Percentiles rank a stretch among this genome's conserved stretches.
These are phyloP conservation scores for Poecilia wingei DNA, from an alignment of 2,797 vertebrate genomes.

Conservation along the genomic window DNA sequence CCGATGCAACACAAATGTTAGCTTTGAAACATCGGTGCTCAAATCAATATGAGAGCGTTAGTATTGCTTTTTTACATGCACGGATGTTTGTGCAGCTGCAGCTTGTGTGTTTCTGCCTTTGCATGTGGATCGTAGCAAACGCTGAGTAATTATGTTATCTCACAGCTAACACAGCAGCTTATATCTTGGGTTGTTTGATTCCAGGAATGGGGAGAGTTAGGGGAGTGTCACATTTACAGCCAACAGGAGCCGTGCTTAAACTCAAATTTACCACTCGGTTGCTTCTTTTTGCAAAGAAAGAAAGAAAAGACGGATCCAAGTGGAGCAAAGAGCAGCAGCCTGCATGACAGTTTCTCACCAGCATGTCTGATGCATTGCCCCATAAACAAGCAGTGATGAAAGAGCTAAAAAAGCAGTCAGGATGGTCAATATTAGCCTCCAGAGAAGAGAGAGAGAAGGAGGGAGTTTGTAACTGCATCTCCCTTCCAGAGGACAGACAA, in stretches of 20 bases:
- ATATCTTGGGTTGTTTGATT: constrained; percentile 65
- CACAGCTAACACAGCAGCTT: constrained; percentile 60
- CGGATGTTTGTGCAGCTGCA: neutral
- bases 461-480: constrained; percentile 47
- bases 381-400: constrained; percentile 79
- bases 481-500: constrained; percentile 39
- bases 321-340: constrained; percentile 56
- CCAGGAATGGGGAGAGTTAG: constrained; percentile 57
- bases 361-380: constrained; percentile 71
- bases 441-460: constrained; percentile 18
- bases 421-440: constrained; percentile 71
- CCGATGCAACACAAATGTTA: constrained; percentile 38
- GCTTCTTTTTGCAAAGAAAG: constrained; percentile 7
- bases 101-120: constrained; percentile 20
- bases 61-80: constrained; percentile 11
- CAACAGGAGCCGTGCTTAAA: constrained; percentile 27
- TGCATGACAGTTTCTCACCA: constrained; percentile 58
- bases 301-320: constrained; percentile 23
- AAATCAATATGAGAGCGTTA: constrained; percentile 6
- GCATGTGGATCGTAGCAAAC: constrained; percentile 25
- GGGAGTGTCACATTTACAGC: constrained; percentile 69
- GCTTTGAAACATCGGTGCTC: constrained; percentile 27
- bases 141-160: constrained; percentile 59
- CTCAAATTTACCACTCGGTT: constrained; percentile 29
- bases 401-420: constrained; percentile 71